phyloP scores from a whole-genome alignment of 2,797 vertebrate species.

The Glossophaga mutica region DNA sequence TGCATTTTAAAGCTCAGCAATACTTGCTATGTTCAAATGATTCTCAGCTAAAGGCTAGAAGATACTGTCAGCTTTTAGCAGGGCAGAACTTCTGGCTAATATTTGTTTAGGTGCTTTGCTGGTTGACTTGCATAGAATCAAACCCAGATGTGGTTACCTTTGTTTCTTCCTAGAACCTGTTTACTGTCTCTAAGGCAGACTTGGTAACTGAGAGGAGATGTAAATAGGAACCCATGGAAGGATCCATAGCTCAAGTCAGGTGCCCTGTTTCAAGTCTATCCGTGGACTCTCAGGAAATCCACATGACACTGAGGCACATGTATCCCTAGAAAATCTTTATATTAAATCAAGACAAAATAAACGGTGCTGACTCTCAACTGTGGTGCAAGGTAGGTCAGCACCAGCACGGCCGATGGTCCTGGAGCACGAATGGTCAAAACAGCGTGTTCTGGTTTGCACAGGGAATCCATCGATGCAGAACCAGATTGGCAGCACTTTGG shows the following conservation, averaged over 20 bases:
- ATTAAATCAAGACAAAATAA: neutral
- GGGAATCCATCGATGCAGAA: neutral
- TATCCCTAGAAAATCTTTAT: neutral
- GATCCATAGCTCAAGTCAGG: neutral
- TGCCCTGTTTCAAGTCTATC: neutral
- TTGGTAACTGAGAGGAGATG: neutral
- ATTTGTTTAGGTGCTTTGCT: slow-evolving; percentile 18
- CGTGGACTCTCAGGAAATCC: neutral
- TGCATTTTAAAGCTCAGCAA: neutral
- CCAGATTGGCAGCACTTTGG: neutral
- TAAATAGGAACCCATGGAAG: neutral
- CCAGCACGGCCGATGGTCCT: too few relatives aligned
- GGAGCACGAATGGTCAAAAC: neutral
- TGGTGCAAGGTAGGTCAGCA: neutral
- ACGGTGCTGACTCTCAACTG: neutral
- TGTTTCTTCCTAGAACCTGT: neutral
- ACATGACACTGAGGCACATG: neutral
- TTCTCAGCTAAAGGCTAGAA: neutral
- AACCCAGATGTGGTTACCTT: neutral
- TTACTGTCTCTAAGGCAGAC: neutral
- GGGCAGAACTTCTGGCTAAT: neutral
- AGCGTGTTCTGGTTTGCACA: neutral
- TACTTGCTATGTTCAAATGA: neutral
- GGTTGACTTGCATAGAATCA: neutral
- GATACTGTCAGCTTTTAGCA: neutral